phyloP scores from a whole-genome alignment of 2,797 vertebrate genomes.

The Brachyrhaphis roseni region DNA sequence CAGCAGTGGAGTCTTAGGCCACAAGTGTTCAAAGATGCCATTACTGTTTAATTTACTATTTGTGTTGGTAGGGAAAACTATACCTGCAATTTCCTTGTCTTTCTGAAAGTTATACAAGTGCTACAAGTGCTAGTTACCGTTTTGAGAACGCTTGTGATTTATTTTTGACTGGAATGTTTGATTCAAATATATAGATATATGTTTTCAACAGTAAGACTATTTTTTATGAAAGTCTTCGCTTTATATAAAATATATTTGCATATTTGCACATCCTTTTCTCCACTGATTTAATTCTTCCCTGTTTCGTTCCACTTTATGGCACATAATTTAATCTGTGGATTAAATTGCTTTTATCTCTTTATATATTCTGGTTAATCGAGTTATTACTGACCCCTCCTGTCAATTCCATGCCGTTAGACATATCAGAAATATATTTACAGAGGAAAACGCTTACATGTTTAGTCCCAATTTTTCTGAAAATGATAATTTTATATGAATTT shows the following conservation, averaged over 20 bases:
- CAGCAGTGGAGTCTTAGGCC: neutral
- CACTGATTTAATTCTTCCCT: neutral
- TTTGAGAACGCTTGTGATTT: neutral
- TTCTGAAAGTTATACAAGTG: neutral
- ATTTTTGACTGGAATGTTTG: neutral
- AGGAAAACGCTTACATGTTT: neutral
- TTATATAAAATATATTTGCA: too few relatives aligned
- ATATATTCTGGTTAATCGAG: neutral
- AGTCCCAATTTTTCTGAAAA: neutral
- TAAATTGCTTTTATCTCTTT: neutral
- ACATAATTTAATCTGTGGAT: neutral
- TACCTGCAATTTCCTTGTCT: neutral
- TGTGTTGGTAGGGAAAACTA: neutral
- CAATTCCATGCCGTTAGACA: neutral
- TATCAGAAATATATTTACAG: too few relatives aligned
- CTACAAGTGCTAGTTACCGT: neutral
- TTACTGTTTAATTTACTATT: neutral
- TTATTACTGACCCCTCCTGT: neutral
- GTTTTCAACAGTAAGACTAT: neutral
- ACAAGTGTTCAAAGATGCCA: neutral
- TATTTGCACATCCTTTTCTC: too few relatives aligned
- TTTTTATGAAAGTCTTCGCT: neutral
- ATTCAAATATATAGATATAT: neutral
- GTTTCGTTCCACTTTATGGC: neutral
- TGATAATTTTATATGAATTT: rapidly evolving